Conservation (phyloP, 2,888 invertebrate genomes). For the Apodemia hepburni region DNA sequence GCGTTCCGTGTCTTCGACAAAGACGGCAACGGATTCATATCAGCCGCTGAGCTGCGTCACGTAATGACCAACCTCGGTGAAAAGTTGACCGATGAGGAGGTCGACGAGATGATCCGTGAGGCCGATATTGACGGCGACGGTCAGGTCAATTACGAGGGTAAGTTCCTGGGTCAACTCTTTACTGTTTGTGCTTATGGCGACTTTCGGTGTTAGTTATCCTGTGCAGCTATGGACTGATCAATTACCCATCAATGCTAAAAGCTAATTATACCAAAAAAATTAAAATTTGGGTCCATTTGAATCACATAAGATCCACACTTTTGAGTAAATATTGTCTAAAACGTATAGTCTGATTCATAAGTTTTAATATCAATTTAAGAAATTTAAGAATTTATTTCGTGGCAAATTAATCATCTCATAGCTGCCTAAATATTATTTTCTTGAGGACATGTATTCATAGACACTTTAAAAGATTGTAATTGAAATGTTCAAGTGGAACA, state of each 20-base stretch:
- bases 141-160: slow-evolving; percentile 98
- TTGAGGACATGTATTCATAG: background rate
- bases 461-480: background rate
- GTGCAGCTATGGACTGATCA: background rate
- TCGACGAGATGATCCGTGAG: slow-evolving; percentile 99
- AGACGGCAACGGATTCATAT: slow-evolving; percentile 99
- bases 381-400: no score
- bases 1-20: slow-evolving; percentile 99
- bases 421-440: background rate
- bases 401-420: background rate
- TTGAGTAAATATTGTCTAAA: no score
- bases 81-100: slow-evolving; percentile 99
- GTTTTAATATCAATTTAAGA: no score
- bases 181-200: slow-evolving; percentile 1
- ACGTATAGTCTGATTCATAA: no score
- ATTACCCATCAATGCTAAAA: background rate
- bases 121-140: slow-evolving; percentile 99
- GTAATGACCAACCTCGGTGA: slow-evolving; percentile 99
- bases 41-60: slow-evolving; percentile 98
- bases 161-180: slow-evolving; percentile 36
- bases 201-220: slow-evolving; percentile 1
- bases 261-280: background rate
- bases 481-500: slow-evolving; percentile 1
- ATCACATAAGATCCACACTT: no score
- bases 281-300: no score